Evolutionary conservation across 2,888 invertebrate genomes (phyloP).

Genomic region (Leptopilina syphax): DNA sequence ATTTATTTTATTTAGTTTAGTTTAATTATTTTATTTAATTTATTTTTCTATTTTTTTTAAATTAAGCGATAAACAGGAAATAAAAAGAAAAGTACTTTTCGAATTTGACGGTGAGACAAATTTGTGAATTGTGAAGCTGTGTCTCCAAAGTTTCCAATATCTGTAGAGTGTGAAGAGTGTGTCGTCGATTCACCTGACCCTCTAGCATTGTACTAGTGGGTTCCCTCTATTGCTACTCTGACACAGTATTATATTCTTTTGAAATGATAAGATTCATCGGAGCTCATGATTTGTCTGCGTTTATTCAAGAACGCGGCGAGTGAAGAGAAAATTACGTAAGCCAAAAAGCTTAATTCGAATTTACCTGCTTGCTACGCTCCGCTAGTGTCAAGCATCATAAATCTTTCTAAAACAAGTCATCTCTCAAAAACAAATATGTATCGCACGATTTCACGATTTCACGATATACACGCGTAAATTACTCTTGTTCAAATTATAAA

Average conservation of each 20-base stretch:
- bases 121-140: slow-evolving; percentile 53
- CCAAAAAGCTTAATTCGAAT: slow-evolving; percentile 16
- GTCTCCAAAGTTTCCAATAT: not conserved
- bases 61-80: too few species aligned
- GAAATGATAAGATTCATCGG: slow-evolving; percentile 32
- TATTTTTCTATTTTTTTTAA: too few species aligned
- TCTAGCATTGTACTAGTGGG: slow-evolving; percentile 72
- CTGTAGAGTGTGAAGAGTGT: slow-evolving; percentile 33
- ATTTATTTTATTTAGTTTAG: too few species aligned
- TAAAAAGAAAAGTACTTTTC: slow-evolving; percentile 61
- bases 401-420: not conserved
- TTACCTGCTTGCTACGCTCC: slow-evolving; percentile 10
- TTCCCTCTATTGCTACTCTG: slow-evolving; percentile 56
- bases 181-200: slow-evolving; percentile 61
- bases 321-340: slow-evolving; percentile 27
- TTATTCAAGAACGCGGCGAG: slow-evolving; percentile 33
- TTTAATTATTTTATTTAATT: too few species aligned
- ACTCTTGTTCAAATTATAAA: too few species aligned
- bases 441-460: too few species aligned
- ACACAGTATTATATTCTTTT: slow-evolving; percentile 66
- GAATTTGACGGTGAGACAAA: slow-evolving; percentile 60
- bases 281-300: slow-evolving; percentile 28
- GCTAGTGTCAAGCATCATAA: slow-evolving; percentile 4
- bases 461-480: too few species aligned
- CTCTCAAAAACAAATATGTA: not conserved